Conservation (phyloP, 2,797 vertebrate genomes). For the Luscinia luscinia region DNA sequence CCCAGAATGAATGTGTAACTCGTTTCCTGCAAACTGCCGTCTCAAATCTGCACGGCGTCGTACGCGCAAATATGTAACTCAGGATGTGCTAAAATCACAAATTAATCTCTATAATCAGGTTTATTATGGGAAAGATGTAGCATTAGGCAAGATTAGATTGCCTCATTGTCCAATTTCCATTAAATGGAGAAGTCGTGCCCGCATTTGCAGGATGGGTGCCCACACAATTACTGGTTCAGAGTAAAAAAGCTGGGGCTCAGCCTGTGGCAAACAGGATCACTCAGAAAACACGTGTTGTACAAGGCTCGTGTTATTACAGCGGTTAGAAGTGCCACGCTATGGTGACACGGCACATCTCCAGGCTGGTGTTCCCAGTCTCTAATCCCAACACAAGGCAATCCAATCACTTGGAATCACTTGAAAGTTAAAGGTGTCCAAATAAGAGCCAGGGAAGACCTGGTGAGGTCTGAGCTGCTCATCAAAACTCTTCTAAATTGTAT, state of each 20-base stretch:
- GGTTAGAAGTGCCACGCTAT: neutral
- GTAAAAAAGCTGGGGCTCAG: neutral
- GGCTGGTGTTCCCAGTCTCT: neutral
- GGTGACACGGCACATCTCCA: neutral
- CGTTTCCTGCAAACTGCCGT: neutral
- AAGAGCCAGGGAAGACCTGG: neutral
- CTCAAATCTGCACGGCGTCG: neutral
- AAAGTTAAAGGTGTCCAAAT: neutral
- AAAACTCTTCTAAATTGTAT: neutral
- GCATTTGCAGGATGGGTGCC: neutral
- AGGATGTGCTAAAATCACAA: neutral
- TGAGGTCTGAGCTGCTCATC: neutral
- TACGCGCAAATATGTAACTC: neutral
- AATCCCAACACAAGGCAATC: neutral
- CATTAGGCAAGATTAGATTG: neutral
- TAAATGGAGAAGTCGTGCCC: neutral
- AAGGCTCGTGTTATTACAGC: rapidly evolving
- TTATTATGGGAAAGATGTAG: neutral
- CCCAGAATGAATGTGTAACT: neutral
- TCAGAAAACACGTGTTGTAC: neutral
- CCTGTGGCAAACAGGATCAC: neutral
- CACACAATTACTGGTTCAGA: neutral
- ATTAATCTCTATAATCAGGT: neutral
- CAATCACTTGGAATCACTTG: neutral
- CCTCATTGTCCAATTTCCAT: neutral